phyloP scores from a whole-genome alignment of 2,888 invertebrate genomes.

The Octonoba sinensis region DNA sequence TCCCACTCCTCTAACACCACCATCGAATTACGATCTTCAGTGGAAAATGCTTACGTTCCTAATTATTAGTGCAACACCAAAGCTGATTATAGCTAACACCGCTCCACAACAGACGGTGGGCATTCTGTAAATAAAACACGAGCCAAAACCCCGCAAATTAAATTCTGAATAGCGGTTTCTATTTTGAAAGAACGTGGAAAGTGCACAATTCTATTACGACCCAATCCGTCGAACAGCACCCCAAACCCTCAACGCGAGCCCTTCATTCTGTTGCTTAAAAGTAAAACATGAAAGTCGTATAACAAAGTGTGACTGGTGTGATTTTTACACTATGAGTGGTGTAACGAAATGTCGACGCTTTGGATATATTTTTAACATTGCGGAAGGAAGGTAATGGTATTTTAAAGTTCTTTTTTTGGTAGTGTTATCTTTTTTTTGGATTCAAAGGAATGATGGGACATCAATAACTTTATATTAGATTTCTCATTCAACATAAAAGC shows the following conservation, averaged over 20 bases:
- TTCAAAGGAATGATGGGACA: too few relatives aligned
- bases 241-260: neutral
- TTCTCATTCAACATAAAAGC: too few relatives aligned
- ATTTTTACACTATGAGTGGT: neutral
- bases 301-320: neutral
- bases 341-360: too few relatives aligned
- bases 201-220: constrained; percentile 1
- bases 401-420: too few relatives aligned
- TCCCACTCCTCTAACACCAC: constrained; percentile 3
- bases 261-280: neutral
- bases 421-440: too few relatives aligned
- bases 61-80: constrained; percentile 15
- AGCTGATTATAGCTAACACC: constrained; percentile 8
- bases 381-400: too few relatives aligned
- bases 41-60: constrained; percentile 10
- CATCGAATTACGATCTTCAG: constrained; percentile 9
- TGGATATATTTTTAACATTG: too few relatives aligned
- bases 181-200: neutral
- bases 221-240: neutral
- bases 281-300: neutral
- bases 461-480: too few relatives aligned
- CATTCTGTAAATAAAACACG: constrained; percentile 19
- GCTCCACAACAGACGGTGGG: neutral
- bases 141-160: neutral
- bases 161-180: neutral